Base-by-base conservation (phyloP, 2,888 invertebrate species). In the Eupeodes luniger region DNA sequence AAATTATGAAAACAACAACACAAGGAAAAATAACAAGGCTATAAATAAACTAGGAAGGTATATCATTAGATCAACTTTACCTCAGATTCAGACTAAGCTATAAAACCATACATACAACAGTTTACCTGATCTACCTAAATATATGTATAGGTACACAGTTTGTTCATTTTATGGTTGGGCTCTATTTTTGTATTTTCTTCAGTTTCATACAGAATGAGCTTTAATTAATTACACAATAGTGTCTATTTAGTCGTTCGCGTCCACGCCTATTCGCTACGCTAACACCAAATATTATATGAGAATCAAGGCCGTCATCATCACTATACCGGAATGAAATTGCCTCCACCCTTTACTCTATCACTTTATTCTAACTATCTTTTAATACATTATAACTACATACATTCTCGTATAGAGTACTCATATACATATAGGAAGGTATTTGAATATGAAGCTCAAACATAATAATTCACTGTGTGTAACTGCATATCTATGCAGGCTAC, bases 371-470 rank as follows among this genome's bases (percentile, higher is more conserved):
- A 44, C 66, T 51, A 49, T 57, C 16, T 12, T 14, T 4, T 51
- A 49, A 66, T 49, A 36, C 16, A 11, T 5, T 14, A 59, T n/a
- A 27, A 44, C 14, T 66, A 40, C 40, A 40, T 5, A 40, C 40
- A 40, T 5, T 4, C 40, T 27, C 2, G 27, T 27, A 27, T 27
- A 27, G 27, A 40, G 40, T 40, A 36, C 36, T 36, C 36, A 7
- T 6, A 7, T 36, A 7, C 2, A 6, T 36, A 7, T 36, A 6
- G 36, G 36, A 36, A 36, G 36, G 36, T 36, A 40, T 40, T 40
- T 40, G 83, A 79, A 76, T 72, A 81, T 88, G 51, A 84, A 66
- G 64, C 74, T 70, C 75, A 88, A 85, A 88, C 75, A 85, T 78
- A 85, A 85, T 85, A 81, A 85, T 81, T 78, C 67, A n/a, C 74